Evolutionary conservation across 2,113 vertebrate species (phyloP).

Genomic region (Tragelaphus buxtoni): DNA sequence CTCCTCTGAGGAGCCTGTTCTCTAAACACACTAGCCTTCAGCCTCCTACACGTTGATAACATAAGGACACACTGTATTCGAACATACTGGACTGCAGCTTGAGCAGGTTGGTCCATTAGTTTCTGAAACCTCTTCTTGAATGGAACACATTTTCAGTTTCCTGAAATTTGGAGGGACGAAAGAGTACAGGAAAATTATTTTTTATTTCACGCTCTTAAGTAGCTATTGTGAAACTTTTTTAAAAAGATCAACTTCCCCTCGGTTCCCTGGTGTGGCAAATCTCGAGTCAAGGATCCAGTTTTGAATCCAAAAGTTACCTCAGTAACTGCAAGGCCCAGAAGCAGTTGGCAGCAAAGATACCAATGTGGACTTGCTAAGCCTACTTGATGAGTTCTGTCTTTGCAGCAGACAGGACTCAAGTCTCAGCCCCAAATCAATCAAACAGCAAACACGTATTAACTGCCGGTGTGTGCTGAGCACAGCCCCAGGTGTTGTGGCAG

Average conservation of each 20-base stretch:
- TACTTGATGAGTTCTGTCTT: neutral
- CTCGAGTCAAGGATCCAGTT: neutral
- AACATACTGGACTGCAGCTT: neutral
- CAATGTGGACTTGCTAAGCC: neutral
- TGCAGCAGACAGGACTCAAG: neutral
- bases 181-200: neutral
- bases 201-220: neutral
- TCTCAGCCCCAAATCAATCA: neutral
- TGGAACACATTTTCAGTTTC: neutral
- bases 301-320: conserved; percentile 3
- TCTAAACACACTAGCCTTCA: neutral
- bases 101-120: neutral
- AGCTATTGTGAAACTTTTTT: neutral
- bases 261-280: neutral
- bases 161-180: neutral
- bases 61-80: neutral
- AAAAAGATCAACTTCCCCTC: neutral
- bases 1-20: neutral
- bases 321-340: conserved; percentile 1
- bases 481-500: neutral
- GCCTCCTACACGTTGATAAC: neutral
- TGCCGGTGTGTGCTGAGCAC: neutral
- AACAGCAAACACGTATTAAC: neutral
- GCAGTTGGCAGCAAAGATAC: neutral
- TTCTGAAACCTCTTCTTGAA: neutral